Base-by-base conservation (phyloP, 2,888 invertebrate species). In the Clistopyga incitator region DNA sequence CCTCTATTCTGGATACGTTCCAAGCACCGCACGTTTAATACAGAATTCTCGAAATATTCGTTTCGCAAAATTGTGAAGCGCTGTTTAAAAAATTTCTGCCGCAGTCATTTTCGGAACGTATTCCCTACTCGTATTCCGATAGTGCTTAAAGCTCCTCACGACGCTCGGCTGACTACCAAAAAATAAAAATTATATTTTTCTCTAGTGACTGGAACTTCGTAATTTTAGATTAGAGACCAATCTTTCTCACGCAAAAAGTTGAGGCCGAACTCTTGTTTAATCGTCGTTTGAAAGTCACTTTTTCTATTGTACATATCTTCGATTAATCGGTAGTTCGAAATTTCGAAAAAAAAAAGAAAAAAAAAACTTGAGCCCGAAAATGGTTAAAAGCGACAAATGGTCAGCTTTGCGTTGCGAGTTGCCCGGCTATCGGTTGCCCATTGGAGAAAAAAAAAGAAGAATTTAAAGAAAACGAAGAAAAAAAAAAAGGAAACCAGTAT, bases 401-500 rank as follows among this genome's bases (percentile, higher is more conserved):
- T 85, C 86, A 85, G 87, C 84, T 79, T 68, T 47, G 81, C 85
- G 75, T 78, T 72, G 80, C 77, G 84, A 72, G 83, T 76, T 54
- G 70, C 56, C 54, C 59, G 70, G 64, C 86, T 86, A 85, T 86
- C 82, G 82, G 85, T 74, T 84, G 84, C 81, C 86, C 81, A 87
- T 86, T 85, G 85, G 82, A 86, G 75, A 85, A 81, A 74, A 75
- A 84, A 81, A 81, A 59, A 85, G 85, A 84, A 67, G 67, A 80
- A 68, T 59, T 80, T 74, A 80, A 80, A 83, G 81, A 70, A 75
- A 79, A 76, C 76, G 83, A 83, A 80, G 81, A 79, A 79, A 76
- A 81, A 79, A 76, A 81, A 76, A 84, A 84, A 81, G 84, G 79
- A 79, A 85, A 90, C 89, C 89, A 90, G 89, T 91, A 89, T 90